These are phyloP conservation scores for Cheilosia urbana DNA, from an alignment of 2,888 invertebrate genomes.

Conservation along the genomic window DNA sequence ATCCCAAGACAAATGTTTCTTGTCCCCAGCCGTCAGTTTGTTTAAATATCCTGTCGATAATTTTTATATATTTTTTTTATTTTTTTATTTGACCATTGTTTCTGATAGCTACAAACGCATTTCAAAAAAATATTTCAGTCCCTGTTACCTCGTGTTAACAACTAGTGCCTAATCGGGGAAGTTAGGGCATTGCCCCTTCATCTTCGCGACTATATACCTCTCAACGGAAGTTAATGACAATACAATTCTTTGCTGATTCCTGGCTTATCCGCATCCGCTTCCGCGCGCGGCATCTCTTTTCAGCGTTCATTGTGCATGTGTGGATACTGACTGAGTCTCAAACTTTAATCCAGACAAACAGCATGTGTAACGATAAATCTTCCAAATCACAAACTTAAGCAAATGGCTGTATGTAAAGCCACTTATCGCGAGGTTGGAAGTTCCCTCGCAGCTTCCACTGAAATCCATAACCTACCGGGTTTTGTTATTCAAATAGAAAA, in stretches of 20 bases:
- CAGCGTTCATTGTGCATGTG: not conserved
- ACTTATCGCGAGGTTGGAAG: conserved; percentile 24
- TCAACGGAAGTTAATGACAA: not conserved
- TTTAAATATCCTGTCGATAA: too few relatives aligned
- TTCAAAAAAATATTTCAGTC: too few relatives aligned
- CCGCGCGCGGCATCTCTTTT: not conserved
- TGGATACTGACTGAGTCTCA: not conserved
- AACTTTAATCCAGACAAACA: conserved; percentile 40
- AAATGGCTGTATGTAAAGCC: conserved; percentile 41
- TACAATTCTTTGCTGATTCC: conserved; percentile 5
- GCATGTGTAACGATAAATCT: conserved; percentile 62
- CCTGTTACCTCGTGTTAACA: too few relatives aligned
- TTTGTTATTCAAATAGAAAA: conserved; percentile 55
- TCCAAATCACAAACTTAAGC: conserved; percentile 52
- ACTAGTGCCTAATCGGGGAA: not conserved
- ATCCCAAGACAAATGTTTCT: too few relatives aligned
- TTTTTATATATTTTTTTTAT: too few relatives aligned
- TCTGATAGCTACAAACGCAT: too few relatives aligned
- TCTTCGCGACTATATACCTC: not conserved
- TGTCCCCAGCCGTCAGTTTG: too few relatives aligned
- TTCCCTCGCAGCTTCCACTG: conserved; percentile 12
- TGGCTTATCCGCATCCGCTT: conserved; percentile 10
- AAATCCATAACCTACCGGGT: conserved; percentile 59
- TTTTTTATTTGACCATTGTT: too few relatives aligned
- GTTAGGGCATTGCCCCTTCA: not conserved